Base-by-base conservation (phyloP, 2,113 vertebrate species). In the Cyanistes caeruleus region DNA sequence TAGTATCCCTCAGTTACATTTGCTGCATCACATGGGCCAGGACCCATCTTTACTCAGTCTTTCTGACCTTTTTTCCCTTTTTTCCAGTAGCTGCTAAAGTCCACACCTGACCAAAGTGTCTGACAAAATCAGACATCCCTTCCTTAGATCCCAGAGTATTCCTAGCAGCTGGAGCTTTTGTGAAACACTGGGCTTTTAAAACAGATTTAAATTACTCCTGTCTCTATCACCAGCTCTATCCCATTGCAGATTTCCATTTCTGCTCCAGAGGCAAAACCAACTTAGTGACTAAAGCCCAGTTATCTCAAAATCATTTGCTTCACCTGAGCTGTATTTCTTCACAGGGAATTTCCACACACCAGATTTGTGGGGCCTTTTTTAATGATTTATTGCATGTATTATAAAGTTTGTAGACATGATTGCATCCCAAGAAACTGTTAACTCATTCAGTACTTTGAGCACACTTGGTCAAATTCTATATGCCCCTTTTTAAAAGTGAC, bases 291-390 rank as follows among this genome's bases (percentile, higher is more conserved):
- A 77, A 59, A 76, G 58, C 39, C 35, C 27, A 39, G 27, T 25
- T 79, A 14, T 13, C 22, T 90, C n/a, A 55, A 75, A 87, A 81
- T 82, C 19, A 11, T 33, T 13, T 14, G 31, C 39, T 87, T 94
- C 59, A 79, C 65, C 60, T 79, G 75, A 80, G 41, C 53, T 3
- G 0, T 41, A 31, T 64, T 79, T 92, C 67, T 80, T 96, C 41
- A 64, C n/a, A 10, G 62, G 62, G 64, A 94, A 79, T 95, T 96
- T 97, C 65, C 56, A 65, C 44, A 90, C 58, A 56, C 15, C 24
- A 59, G 46, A 90, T 83, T 23, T 73, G 25, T 64, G 64, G 41
- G 49, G 37, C 12, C 19, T 60, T 43, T 73, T 60, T 4, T 1
- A 7, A 88, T 84, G 74, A 75, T 84, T 91, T 75, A 75, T 59